Conservation (phyloP, 2,797 vertebrate species). For the Sebastes ruberrimus region DNA sequence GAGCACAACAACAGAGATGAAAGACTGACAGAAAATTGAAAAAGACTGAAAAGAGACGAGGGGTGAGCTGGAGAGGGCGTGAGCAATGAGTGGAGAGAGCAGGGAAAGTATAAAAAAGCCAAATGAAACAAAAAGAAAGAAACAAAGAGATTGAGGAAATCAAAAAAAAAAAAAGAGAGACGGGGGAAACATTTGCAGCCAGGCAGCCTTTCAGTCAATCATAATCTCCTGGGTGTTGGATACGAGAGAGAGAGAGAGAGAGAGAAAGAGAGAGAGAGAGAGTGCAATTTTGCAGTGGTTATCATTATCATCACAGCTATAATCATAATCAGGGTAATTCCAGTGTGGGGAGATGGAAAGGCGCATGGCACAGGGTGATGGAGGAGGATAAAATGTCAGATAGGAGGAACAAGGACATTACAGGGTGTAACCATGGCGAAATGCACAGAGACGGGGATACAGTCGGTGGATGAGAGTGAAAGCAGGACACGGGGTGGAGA, state of each 20-base stretch:
- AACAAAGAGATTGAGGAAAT: constrained; percentile 35
- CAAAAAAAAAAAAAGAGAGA: constrained; percentile 36
- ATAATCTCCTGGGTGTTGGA: constrained; percentile 72
- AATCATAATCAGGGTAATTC: constrained; percentile 83
- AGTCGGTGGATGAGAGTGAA: constrained; percentile 26
- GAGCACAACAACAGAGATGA: constrained; percentile 74
- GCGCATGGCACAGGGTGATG: constrained; percentile 63
- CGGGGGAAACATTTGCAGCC: constrained; percentile 54
- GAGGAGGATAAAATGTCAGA: constrained; percentile 74
- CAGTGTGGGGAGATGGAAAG: constrained; percentile 74
- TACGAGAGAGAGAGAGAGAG: constrained; percentile 36
- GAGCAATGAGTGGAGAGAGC: constrained; percentile 43
- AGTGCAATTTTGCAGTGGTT: constrained; percentile 76
- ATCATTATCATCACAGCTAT: constrained; percentile 80
- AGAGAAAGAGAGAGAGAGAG: constrained; percentile 2
- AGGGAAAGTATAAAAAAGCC: constrained; percentile 33
- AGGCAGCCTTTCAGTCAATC: constrained; percentile 71
- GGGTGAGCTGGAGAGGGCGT: constrained; percentile 52
- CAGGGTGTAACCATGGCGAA: constrained; percentile 60
- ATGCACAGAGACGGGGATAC: constrained; percentile 24
- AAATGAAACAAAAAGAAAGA: constrained; percentile 47
- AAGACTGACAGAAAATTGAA: constrained; percentile 72
- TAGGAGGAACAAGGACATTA: constrained; percentile 68
- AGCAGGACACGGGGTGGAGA: constrained; percentile 19
- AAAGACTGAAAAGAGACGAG: constrained; percentile 67